Evolutionary conservation across 2,797 vertebrate species (phyloP), one percentile per base, ranked within the genome.

Genomic region (Onychomys leucogaster): DNA sequence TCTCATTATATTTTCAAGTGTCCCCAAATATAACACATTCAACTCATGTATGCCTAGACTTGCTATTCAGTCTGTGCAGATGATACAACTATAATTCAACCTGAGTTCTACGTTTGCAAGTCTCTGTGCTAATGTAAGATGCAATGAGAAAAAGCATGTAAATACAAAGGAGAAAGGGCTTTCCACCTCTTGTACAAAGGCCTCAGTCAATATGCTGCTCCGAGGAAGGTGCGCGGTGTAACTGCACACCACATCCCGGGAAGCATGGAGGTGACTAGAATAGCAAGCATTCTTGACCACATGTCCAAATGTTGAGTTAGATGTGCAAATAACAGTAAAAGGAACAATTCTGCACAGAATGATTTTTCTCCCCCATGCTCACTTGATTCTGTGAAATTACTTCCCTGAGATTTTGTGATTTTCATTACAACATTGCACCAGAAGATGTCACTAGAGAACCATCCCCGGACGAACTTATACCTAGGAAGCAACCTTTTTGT

Each of bases 381-480:
- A 59, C 16, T 61, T 75, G 43, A 76, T 82, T 52, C 73, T 37
- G 63, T 76, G 43, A 94, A 90, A 95, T 94, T 78, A 87, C 25
- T 95, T 95, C 52, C 14, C 32, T 27, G 65, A 96, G 89, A 27
- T 1, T n/a, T 46, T 73, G 21, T 86, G 71, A 91, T 21, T 49
- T 92, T 92, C 76, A 97, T 98, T 98, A 94, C 97, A 95, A 46
- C 1, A 71, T 5, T 69, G 12, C 25, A 91, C 98, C 99, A 98
- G 97, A 96, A 99, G 99, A 97, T 98, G 99, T 97, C 98, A 65
- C 98, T 97, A 96, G 96, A 93, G 97, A 97, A 95, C 98, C 93
- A 76, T 75, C 61, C 92, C 91, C 94, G 96, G 5, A 97, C 5
- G 78, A 55, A 88, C 76, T 11, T 86, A n/a, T 3, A 84, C 46